Conservation (phyloP, 2,888 invertebrate species). For the Limnephilus rhombicus region DNA sequence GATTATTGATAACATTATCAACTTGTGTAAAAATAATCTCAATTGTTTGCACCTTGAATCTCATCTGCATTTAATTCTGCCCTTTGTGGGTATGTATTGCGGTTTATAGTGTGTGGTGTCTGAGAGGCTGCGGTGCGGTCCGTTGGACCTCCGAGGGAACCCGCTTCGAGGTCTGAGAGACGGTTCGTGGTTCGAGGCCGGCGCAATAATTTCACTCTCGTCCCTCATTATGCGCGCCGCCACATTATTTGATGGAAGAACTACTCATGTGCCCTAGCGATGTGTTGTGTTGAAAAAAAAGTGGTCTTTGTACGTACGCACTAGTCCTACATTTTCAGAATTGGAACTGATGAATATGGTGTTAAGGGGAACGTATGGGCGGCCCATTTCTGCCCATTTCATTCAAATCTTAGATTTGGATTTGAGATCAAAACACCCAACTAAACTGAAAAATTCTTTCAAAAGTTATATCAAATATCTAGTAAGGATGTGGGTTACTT, state of each 20-base stretch:
- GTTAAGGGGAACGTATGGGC: no score
- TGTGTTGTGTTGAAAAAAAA: not conserved
- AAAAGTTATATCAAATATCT: no score
- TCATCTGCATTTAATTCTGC: not conserved
- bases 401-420: no score
- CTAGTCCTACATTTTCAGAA: no score
- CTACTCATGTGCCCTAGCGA: not conserved
- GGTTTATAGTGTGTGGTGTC: not conserved
- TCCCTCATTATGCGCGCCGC: not conserved
- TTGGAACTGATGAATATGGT: no score
- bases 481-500: no score
- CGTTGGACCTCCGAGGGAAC: not conserved
- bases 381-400: no score
- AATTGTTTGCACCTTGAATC: not conserved
- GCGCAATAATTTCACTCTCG: constrained; percentile 22
- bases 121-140: not conserved
- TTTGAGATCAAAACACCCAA: no score
- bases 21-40: not conserved
- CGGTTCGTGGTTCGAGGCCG: constrained; percentile 34
- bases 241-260: not conserved
- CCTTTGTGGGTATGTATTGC: not conserved
- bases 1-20: not conserved
- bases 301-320: no score
- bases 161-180: constrained; percentile 5
- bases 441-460: no score